Percentiles rank a stretch among this genome's conserved stretches.
Conservation (phyloP, 2,113 vertebrate species). For the Antechinus flavipes region DNA sequence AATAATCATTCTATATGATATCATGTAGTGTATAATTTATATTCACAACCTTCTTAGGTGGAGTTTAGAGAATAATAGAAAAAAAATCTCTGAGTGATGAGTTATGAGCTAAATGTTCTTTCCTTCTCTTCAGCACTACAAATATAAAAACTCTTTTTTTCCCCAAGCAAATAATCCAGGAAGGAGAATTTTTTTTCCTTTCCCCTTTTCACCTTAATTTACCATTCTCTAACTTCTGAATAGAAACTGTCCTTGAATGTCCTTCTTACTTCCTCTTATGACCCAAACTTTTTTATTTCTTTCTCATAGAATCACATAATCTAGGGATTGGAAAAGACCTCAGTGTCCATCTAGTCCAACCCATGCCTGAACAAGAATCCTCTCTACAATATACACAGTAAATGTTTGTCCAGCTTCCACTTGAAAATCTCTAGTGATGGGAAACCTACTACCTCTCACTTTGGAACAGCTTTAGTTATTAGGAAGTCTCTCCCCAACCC, state of each 20-base stretch:
- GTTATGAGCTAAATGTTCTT: neutral
- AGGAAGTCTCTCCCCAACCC: neutral
- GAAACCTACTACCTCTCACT: neutral
- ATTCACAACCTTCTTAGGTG: neutral
- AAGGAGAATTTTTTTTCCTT: neutral
- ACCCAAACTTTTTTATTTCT: neutral
- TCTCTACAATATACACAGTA: neutral
- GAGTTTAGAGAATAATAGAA: neutral
- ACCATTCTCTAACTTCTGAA: constrained; percentile 8
- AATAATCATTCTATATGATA: neutral
- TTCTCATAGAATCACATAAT: neutral
- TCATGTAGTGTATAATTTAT: neutral
- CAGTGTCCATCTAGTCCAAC: neutral
- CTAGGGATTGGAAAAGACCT: neutral
- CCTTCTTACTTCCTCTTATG: neutral
- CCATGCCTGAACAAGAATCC: neutral
- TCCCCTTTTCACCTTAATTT: neutral
- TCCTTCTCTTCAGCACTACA: neutral
- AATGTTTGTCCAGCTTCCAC: neutral
- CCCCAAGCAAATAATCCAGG: neutral
- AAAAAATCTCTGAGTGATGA: neutral
- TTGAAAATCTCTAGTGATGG: neutral
- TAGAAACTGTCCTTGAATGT: neutral
- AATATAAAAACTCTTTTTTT: neutral
- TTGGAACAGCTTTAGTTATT: neutral